Percentiles rank a stretch among this genome's conserved stretches.
Conservation (phyloP, 1,140 invertebrate species). For the Pteromalus puparum region DNA sequence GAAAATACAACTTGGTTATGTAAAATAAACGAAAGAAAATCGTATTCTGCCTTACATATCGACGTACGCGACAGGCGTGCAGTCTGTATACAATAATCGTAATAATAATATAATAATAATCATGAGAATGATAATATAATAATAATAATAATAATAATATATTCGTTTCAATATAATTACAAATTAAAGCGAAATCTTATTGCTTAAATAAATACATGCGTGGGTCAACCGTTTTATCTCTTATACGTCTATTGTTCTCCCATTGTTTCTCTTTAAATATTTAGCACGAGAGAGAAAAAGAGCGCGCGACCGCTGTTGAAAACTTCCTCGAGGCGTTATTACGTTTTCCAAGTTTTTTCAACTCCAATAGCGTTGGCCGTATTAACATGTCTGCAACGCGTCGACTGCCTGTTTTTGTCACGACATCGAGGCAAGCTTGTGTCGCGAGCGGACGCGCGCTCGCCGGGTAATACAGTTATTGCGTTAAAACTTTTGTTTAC, state of each 20-base stretch:
- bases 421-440: not conserved
- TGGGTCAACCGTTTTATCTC: slow-evolving; percentile 22
- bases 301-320: slow-evolving; percentile 21
- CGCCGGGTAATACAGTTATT: slow-evolving; percentile 45
- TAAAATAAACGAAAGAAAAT: slow-evolving; percentile 19
- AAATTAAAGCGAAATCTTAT: slow-evolving; percentile 48
- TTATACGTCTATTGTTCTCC: slow-evolving; percentile 34
- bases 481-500: slow-evolving; percentile 42
- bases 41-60: slow-evolving; percentile 17
- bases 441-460: slow-evolving; percentile 1
- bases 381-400: slow-evolving; percentile 1
- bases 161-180: slow-evolving; percentile 51
- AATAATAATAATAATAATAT: slow-evolving; percentile 47
- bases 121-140: slow-evolving; percentile 21
- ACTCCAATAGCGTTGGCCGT: not conserved
- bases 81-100: not conserved
- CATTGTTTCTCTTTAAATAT: slow-evolving; percentile 45
- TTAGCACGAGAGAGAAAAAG: slow-evolving; percentile 25
- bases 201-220: slow-evolving; percentile 52
- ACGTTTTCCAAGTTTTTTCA: not conserved
- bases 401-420: not conserved
- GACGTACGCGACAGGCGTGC: not conserved
- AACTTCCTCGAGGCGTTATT: not conserved
- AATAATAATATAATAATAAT: slow-evolving; percentile 34
- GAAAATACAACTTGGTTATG: slow-evolving; percentile 15